Conservation (phyloP, 2,888 invertebrate genomes). For the Strigamia transsilvanica region DNA sequence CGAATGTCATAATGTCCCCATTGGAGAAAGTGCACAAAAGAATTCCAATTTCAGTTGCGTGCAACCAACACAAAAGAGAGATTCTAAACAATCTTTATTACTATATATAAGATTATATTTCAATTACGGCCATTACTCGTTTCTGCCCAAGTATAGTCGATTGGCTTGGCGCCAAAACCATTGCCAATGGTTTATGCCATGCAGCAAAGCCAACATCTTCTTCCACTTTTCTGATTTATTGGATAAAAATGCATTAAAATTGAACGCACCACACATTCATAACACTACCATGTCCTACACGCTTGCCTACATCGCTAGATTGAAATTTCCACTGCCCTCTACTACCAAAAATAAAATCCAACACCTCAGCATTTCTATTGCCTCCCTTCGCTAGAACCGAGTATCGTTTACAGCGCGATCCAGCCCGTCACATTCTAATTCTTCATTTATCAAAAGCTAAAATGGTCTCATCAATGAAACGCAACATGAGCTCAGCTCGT, state of each 20-base stretch:
- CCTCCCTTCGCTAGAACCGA: not conserved
- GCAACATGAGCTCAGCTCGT: not conserved
- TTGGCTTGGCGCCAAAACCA: constrained; percentile 44
- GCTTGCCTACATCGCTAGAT: constrained; percentile 32
- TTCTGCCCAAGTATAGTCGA: constrained; percentile 17
- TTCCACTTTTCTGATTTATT: constrained; percentile 48
- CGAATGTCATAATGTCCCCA: constrained; percentile 34
- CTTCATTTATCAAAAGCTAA: constrained; percentile 20
- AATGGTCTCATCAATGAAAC: not conserved
- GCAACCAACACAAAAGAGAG: constrained; percentile 19
- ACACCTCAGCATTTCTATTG: constrained; percentile 20
- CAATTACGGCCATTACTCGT: constrained; percentile 49
- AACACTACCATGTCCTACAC: constrained; percentile 36
- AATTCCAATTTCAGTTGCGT: constrained; percentile 48
- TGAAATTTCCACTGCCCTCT: constrained; percentile 20
- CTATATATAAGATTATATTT: constrained; percentile 50
- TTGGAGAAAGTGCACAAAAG: constrained; percentile 34
- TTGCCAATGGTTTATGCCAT: constrained; percentile 38
- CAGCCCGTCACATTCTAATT: not conserved
- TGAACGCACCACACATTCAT: constrained; percentile 51
- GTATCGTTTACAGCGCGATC: not conserved
- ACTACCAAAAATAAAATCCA: constrained; percentile 26
- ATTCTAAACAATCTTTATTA: constrained; percentile 48
- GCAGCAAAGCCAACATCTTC: constrained; percentile 40
- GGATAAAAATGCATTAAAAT: constrained; percentile 52